phyloP scores from a whole-genome alignment of 2,797 vertebrate genomes.

The Macropus fuliginosus region DNA sequence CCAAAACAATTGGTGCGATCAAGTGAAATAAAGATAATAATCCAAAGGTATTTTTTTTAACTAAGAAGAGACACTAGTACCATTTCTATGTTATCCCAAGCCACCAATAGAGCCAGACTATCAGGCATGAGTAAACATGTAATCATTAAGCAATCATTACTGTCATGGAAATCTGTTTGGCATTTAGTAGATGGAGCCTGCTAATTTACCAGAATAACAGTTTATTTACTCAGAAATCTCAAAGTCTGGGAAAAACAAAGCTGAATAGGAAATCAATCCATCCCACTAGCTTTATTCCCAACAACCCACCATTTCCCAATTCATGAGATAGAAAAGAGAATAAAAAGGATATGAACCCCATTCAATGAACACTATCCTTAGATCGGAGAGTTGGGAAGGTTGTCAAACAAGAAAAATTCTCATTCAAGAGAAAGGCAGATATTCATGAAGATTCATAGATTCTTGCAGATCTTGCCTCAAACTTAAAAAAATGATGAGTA shows the following conservation, averaged over 20 bases:
- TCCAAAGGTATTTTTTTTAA: not conserved
- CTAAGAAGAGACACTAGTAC: not conserved
- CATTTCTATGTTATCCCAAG: not conserved
- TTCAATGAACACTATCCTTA: not conserved
- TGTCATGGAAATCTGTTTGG: not conserved
- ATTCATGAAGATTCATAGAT: not conserved
- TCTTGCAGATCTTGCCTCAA: not conserved
- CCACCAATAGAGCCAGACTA: not conserved
- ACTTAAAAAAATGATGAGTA: not conserved
- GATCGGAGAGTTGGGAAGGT: not conserved
- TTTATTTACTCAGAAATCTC: constrained; percentile 14
- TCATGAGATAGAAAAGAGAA: constrained; percentile 8
- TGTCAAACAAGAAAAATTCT: no score
- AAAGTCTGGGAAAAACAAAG: constrained; percentile 14
- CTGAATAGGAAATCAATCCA: not conserved
- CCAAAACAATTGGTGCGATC: not conserved
- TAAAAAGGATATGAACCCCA: not conserved
- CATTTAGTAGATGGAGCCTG: not conserved
- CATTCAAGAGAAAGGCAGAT: not conserved
- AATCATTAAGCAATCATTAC: not conserved
- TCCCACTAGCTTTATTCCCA: not conserved
- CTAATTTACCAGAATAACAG: not conserved
- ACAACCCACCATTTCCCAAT: not conserved
- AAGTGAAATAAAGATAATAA: constrained; percentile 1
- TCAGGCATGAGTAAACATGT: not conserved